These are phyloP conservation scores for Anser brachyrhynchus DNA, from an alignment of 2,113 vertebrate species.

Conservation along the genomic window DNA sequence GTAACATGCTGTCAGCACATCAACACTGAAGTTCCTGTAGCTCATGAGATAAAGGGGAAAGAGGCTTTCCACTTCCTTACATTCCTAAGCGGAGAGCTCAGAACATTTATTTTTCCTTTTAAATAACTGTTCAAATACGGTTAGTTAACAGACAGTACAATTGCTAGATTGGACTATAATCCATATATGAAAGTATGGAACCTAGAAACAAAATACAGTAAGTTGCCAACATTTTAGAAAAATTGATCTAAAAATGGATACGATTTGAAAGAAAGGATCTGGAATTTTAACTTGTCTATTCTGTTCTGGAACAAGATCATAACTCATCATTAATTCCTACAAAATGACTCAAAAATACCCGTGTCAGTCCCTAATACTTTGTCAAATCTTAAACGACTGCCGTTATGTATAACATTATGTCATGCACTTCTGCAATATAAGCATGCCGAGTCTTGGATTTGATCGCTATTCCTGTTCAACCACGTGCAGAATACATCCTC, in stretches of 20 bases:
- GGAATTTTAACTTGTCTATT: neutral
- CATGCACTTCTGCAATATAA: accelerated
- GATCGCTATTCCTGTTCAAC: neutral
- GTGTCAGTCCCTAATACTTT: neutral
- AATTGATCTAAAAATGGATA: neutral
- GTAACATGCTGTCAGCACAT: neutral
- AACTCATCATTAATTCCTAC: neutral
- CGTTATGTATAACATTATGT: neutral
- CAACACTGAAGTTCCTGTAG: neutral
- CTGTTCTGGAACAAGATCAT: neutral
- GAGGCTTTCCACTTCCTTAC: neutral
- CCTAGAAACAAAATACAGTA: neutral
- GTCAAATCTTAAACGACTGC: neutral
- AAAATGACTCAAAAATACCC: neutral
- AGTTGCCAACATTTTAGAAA: neutral
- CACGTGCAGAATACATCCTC: neutral
- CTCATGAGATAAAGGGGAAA: slow-evolving; percentile 34
- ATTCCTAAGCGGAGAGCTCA: neutral
- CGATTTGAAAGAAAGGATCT: neutral
- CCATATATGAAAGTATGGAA: neutral
- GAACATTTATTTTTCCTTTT: neutral
- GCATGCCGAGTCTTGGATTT: neutral
- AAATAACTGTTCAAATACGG: neutral
- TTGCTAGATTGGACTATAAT: neutral
- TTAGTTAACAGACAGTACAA: neutral